phyloP scores from a whole-genome alignment of 2,797 vertebrate species.

The Enteromius fasciolatus region DNA sequence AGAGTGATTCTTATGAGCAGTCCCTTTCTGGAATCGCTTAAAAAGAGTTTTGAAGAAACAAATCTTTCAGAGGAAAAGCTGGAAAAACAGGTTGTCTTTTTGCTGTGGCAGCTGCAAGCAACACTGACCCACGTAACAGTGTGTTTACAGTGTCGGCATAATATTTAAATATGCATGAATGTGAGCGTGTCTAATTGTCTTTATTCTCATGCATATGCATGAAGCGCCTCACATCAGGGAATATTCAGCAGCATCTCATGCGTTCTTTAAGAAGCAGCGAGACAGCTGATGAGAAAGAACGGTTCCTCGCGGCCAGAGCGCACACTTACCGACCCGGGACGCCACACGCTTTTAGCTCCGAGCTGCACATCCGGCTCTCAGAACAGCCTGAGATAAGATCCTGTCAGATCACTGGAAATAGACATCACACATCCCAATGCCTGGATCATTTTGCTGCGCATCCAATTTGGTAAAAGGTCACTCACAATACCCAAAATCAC shows the following conservation, averaged over 20 bases:
- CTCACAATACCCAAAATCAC: neutral
- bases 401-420: constrained; percentile 6
- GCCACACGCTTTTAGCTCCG: constrained; percentile 8
- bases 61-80: neutral
- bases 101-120: neutral
- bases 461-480: constrained; percentile 25
- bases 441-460: neutral
- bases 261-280: neutral
- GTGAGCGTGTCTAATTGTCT: neutral
- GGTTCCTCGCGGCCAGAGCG: neutral
- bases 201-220: neutral
- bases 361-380: neutral
- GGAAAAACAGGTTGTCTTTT: neutral
- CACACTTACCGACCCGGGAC: neutral
- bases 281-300: neutral
- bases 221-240: neutral
- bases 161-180: constrained; percentile 12
- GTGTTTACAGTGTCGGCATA: constrained; percentile 5
- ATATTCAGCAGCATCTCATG: neutral
- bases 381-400: neutral
- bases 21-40: neutral
- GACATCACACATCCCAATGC: neutral
- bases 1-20: neutral
- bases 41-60: neutral
- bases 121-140: neutral